These are phyloP conservation scores for Drosophila ananassae DNA, from an alignment of 1,140 invertebrate species.

Conservation along the genomic window DNA sequence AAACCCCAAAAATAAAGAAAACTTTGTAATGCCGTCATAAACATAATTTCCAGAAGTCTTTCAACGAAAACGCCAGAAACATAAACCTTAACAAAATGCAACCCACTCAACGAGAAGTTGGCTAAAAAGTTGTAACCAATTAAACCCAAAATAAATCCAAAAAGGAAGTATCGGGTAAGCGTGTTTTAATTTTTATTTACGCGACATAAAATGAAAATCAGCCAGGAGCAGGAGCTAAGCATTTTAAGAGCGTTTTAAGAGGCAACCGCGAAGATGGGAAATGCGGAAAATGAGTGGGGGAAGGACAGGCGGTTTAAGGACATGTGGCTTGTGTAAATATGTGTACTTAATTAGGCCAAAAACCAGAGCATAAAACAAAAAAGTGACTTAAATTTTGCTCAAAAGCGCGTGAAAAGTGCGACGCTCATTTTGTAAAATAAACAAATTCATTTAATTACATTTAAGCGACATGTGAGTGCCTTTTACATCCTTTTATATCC, in stretches of 20 bases:
- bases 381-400: constrained; percentile 53
- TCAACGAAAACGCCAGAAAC: not conserved
- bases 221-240: constrained; percentile 18
- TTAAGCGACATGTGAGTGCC: constrained; percentile 34
- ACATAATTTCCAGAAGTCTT: constrained; percentile 8
- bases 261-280: constrained; percentile 38
- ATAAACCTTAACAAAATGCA: constrained; percentile 43
- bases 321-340: constrained; percentile 67
- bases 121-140: constrained; percentile 51
- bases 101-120: constrained; percentile 45
- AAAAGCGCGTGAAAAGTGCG: constrained; percentile 69
- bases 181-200: constrained; percentile 71
- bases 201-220: constrained; percentile 39
- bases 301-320: not conserved
- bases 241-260: constrained; percentile 53
- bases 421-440: constrained; percentile 74
- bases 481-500: constrained; percentile 1
- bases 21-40: constrained; percentile 14
- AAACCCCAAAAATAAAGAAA: constrained; percentile 10
- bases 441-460: constrained; percentile 72
- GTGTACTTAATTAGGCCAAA: constrained; percentile 73
- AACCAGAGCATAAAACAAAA: constrained; percentile 20
- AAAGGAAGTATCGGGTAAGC: constrained; percentile 28
- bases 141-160: not conserved
- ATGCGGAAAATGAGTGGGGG: constrained; percentile 3